These are phyloP conservation scores for Drosophila kohkoa DNA, from an alignment of 1,140 invertebrate species.

Conservation along the genomic window DNA sequence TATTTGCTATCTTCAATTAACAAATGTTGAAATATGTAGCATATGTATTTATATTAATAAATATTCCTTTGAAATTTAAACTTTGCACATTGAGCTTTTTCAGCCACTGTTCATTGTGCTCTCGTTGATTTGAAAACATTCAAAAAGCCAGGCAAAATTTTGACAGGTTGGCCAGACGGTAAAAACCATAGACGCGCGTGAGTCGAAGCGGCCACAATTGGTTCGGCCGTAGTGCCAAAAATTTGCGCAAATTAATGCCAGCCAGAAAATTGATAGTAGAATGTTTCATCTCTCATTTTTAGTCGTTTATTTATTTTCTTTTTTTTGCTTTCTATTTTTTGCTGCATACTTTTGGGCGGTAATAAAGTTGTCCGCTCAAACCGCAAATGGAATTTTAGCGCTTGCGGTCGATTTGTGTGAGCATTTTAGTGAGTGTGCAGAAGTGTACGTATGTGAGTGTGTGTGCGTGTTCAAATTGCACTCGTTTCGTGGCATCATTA, in stretches of 20 bases:
- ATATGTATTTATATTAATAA: too few relatives aligned
- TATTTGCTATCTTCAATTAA: too few relatives aligned
- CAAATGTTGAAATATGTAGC: too few relatives aligned
- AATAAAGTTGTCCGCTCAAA: slow-evolving; percentile 72
- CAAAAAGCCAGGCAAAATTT: slow-evolving; percentile 42
- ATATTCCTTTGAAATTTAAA: too few relatives aligned
- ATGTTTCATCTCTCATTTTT: slow-evolving; percentile 56
- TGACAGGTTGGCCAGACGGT: slow-evolving; percentile 59
- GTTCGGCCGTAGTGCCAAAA: slow-evolving; percentile 66
- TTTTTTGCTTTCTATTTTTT: slow-evolving; percentile 16
- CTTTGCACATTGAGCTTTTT: not conserved
- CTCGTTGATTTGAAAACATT: slow-evolving; percentile 35
- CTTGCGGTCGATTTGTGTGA: slow-evolving; percentile 61
- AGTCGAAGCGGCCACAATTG: slow-evolving; percentile 63
- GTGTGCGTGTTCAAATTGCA: slow-evolving; percentile 71
- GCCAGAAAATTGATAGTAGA: slow-evolving; percentile 72
- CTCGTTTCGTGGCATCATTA: slow-evolving; percentile 70
- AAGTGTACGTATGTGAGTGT: slow-evolving; percentile 8
- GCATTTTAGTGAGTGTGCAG: slow-evolving; percentile 37
- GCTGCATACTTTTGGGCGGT: slow-evolving; percentile 62
- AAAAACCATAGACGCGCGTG: slow-evolving; percentile 44
- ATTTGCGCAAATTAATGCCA: slow-evolving; percentile 73
- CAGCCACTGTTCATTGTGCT: slow-evolving; percentile 25
- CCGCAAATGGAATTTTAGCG: slow-evolving; percentile 78
- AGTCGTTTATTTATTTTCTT: not conserved